Percentiles rank a stretch among this genome's conserved stretches.
Conservation (phyloP, 37 sponge, comb jelly and placozoan genomes). For the Dysidea cf. avara region DNA sequence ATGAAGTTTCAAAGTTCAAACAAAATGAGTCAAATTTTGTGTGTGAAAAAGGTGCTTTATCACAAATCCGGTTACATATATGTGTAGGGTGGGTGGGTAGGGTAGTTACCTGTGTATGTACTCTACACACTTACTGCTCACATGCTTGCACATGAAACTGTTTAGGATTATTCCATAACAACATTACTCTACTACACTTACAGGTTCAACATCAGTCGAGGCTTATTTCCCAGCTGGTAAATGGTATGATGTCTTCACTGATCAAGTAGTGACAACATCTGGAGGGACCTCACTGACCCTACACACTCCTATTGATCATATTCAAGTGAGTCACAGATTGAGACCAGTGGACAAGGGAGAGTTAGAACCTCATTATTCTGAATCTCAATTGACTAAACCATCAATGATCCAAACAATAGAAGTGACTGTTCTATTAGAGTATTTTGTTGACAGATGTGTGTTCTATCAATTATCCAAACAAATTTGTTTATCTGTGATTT, state of each 20-base stretch:
- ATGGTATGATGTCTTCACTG: slow-evolving; percentile 79
- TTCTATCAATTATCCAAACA: no score
- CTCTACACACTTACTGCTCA: not conserved
- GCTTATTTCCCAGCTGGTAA: slow-evolving; percentile 74
- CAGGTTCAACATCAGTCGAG: slow-evolving; percentile 45
- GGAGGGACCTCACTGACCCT: slow-evolving; percentile 31
- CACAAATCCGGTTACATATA: no score
- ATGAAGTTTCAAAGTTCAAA: not conserved
- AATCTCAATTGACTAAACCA: not conserved
- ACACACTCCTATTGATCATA: slow-evolving; percentile 52
- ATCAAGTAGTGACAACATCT: not conserved
- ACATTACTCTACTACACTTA: not conserved
- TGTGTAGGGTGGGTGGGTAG: not conserved
- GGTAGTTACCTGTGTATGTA: no score
- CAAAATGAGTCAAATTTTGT: no score
- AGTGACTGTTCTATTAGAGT: no score
- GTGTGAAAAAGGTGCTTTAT: no score
- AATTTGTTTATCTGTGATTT: no score
- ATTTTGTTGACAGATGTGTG: no score
- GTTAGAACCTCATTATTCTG: no score
- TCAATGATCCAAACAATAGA: not conserved
- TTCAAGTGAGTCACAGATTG: slow-evolving; percentile 50
- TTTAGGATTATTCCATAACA: not conserved
- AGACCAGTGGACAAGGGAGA: no score
- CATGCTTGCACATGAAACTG: not conserved